A percentile compares a stretch with the other conserved stretches of the same genome.
phyloP scores from a whole-genome alignment of 1,140 invertebrate genomes.

The Aphaenogaster ashmeadi region DNA sequence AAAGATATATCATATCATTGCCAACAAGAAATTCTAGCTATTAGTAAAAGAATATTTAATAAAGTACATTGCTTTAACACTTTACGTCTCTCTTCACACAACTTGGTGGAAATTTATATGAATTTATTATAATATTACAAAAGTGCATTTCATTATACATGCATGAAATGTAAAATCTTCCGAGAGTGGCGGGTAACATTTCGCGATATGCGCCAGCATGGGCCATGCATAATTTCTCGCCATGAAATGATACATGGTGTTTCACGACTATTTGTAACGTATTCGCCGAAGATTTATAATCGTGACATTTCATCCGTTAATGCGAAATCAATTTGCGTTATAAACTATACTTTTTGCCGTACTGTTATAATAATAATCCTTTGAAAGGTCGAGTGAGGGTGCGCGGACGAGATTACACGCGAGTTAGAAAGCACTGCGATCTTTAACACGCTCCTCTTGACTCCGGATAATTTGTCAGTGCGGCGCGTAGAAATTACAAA shows the following conservation, averaged over 20 bases:
- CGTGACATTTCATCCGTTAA: conserved; percentile 49
- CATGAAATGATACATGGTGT: neutral
- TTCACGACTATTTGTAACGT: conserved; percentile 26
- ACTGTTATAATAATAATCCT: conserved; percentile 35
- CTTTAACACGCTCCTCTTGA: conserved; percentile 51
- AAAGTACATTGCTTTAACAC: neutral
- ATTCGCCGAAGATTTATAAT: conserved; percentile 37
- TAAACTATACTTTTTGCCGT: conserved; percentile 23
- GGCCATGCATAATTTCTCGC: neutral
- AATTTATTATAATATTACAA: neutral
- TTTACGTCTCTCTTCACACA: neutral
- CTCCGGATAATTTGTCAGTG: conserved; percentile 50
- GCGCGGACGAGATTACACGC: conserved; percentile 1
- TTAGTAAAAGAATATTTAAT: neutral
- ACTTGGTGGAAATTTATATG: neutral
- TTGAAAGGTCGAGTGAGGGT: conserved; percentile 39
- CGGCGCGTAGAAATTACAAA: conserved; percentile 22
- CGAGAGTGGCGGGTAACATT: neutral
- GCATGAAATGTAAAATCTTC: conserved; percentile 1
- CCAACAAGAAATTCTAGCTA: neutral
- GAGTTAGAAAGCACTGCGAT: conserved; percentile 40
- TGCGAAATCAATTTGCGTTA: conserved; percentile 45
- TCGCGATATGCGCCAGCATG: neutral
- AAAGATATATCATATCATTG: neutral
- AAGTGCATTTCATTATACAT: conserved; percentile 10